Evolutionary conservation across 2,113 vertebrate genomes (phyloP).

Genomic region (Halcyon senegalensis): DNA sequence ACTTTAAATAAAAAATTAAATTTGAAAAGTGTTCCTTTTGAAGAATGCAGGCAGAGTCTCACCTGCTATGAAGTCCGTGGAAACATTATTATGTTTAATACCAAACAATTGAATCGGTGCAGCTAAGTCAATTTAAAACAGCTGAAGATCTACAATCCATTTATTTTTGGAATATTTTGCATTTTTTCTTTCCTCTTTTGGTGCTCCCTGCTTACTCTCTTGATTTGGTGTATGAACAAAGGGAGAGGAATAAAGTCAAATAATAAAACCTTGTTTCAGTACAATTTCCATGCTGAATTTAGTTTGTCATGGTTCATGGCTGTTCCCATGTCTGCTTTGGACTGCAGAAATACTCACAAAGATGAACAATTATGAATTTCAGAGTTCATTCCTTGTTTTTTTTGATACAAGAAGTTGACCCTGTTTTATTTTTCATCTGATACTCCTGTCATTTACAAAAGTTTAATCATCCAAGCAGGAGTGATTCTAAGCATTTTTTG

Average conservation of each 20-base stretch:
- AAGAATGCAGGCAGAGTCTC: slow-evolving; percentile 11
- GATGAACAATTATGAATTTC: not conserved
- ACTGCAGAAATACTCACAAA: not conserved
- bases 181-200: slow-evolving; percentile 14
- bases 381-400: not conserved
- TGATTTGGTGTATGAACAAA: not conserved
- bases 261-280: not conserved
- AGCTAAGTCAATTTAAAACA: slow-evolving; percentile 32
- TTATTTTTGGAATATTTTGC: slow-evolving; percentile 21
- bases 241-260: not conserved
- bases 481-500: not conserved
- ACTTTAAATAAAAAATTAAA: slow-evolving; percentile 40
- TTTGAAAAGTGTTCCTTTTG: slow-evolving; percentile 26
- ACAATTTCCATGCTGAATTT: not conserved
- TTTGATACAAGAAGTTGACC: not conserved
- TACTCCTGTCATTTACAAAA: not conserved
- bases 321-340: not conserved
- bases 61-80: slow-evolving; percentile 29
- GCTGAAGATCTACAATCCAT: not conserved
- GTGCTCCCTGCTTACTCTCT: not conserved
- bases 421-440: not conserved
- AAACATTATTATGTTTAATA: slow-evolving; percentile 19
- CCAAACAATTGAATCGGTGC: not conserved
- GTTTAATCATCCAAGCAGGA: not conserved
- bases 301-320: not conserved